Evolutionary conservation across 2,113 vertebrate genomes (phyloP).

Genomic region (Lepus europaeus): DNA sequence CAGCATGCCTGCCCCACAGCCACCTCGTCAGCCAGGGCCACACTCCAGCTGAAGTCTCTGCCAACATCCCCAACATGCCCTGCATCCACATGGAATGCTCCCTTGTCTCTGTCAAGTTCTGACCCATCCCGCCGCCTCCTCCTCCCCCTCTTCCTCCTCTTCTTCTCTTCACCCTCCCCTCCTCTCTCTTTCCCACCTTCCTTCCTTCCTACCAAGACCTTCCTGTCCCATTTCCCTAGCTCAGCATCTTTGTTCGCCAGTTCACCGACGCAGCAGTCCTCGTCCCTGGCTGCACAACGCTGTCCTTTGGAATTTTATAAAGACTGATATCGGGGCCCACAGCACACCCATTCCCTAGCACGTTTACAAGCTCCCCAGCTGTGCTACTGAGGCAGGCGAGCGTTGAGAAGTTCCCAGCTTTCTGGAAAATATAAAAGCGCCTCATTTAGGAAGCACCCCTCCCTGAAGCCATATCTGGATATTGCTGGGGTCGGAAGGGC

Average conservation of each 20-base stretch:
- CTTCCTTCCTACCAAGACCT: not conserved
- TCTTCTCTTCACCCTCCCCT: not conserved
- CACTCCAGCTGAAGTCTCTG: rapidly evolving
- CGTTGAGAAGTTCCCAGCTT: not conserved
- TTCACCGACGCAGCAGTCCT: not conserved
- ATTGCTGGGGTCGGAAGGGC: not conserved
- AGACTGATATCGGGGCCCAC: not conserved
- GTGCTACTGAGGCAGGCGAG: too few relatives aligned
- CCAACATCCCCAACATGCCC: not conserved
- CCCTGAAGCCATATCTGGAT: too few relatives aligned
- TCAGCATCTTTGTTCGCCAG: not conserved
- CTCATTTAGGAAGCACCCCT: not conserved
- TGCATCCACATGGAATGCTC: not conserved
- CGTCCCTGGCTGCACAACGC: too few relatives aligned
- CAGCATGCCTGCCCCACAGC: rapidly evolving
- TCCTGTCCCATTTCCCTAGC: not conserved
- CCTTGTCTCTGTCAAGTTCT: not conserved
- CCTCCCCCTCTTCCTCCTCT: rapidly evolving
- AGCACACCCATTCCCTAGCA: rapidly evolving
- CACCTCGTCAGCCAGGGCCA: not conserved
- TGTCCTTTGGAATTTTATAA: not conserved
- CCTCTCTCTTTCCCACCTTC: too few relatives aligned
- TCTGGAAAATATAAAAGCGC: not conserved
- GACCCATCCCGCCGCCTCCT: too few relatives aligned
- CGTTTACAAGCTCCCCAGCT: not conserved